Evolutionary conservation across 2,888 invertebrate genomes (phyloP).

Genomic region (Synergus laeviventris): DNA sequence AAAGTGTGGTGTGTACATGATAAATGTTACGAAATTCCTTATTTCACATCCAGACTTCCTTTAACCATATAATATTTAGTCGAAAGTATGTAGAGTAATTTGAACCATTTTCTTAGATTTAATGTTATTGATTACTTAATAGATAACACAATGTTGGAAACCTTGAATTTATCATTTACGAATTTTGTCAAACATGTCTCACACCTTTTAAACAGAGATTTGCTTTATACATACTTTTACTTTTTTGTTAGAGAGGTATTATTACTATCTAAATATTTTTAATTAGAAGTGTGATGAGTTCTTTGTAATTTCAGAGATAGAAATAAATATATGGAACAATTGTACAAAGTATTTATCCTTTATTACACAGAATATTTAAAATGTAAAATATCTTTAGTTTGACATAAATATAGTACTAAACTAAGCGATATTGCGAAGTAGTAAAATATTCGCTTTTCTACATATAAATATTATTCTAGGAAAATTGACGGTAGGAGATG

Average conservation of each 20-base stretch:
- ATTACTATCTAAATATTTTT: slow-evolving; percentile 2
- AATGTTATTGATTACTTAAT: too few relatives aligned
- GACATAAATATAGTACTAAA: slow-evolving; percentile 41
- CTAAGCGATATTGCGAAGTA: background rate
- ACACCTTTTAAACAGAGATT: background rate
- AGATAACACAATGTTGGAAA: background rate
- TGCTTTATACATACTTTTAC: background rate
- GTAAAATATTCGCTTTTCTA: slow-evolving; percentile 21
- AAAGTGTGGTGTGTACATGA: slow-evolving; percentile 64
- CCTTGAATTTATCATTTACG: background rate
- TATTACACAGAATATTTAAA: slow-evolving; percentile 48
- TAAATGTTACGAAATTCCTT: slow-evolving; percentile 50
- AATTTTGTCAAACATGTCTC: background rate
- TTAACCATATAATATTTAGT: background rate
- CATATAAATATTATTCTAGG: slow-evolving; percentile 44
- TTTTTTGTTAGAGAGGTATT: background rate
- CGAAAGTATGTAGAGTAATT: background rate
- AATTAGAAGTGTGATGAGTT: background rate
- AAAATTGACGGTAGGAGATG: slow-evolving; percentile 10
- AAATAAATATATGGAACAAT: slow-evolving; percentile 23
- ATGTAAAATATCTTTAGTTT: slow-evolving; percentile 39
- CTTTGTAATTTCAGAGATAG: background rate
- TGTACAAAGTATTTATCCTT: slow-evolving; percentile 51
- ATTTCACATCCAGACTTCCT: slow-evolving; percentile 45
- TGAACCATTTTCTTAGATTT: background rate